Conservation (phyloP, 2,797 vertebrate genomes). For the Monodelphis domestica region DNA sequence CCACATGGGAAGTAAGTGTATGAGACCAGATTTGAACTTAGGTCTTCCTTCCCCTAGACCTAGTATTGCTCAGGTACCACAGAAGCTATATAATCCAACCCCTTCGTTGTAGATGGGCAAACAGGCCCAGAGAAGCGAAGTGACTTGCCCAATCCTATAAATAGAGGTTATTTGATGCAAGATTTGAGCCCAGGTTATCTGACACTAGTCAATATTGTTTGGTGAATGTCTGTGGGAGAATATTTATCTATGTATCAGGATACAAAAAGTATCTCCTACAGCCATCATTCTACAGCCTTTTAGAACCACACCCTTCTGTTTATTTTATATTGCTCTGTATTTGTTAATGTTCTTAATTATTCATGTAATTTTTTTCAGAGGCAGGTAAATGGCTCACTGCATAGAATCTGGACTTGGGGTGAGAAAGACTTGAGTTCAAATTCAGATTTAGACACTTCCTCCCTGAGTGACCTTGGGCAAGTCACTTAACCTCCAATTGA, state of each 20-base stretch:
- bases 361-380: too few relatives aligned
- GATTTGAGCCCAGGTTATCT: neutral
- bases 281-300: neutral
- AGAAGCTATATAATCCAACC: neutral
- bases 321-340: neutral
- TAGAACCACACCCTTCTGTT: neutral
- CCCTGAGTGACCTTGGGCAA: too few relatives aligned
- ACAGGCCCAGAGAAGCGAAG: neutral
- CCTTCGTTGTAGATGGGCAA: neutral
- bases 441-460: too few relatives aligned
- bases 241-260: neutral
- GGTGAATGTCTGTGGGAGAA: neutral
- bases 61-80: neutral
- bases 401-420: too few relatives aligned
- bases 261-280: neutral
- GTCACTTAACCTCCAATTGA: too few relatives aligned
- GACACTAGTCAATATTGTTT: neutral
- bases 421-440: too few relatives aligned
- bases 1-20: neutral
- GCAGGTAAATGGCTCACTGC: too few relatives aligned
- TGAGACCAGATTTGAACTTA: neutral
- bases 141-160: neutral
- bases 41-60: too few relatives aligned
- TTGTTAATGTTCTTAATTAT: neutral
- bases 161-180: neutral